These are phyloP conservation scores for Zingel zingel DNA, from an alignment of 2,113 vertebrate species.

Conservation along the genomic window DNA sequence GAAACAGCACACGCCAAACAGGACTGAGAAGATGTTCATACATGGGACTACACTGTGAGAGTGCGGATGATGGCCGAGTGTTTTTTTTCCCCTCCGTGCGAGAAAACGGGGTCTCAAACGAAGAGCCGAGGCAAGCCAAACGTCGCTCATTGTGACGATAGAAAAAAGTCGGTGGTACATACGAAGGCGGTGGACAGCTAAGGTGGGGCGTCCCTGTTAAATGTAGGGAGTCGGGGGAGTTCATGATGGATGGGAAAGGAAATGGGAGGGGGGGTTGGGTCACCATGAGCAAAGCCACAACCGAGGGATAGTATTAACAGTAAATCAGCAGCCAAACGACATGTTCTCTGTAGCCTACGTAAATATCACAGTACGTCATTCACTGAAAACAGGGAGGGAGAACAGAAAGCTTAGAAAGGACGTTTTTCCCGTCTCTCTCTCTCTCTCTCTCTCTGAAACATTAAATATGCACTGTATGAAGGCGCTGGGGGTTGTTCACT, in stretches of 20 bases:
- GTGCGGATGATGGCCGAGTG: conserved; percentile 55
- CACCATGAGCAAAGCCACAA: conserved; percentile 81
- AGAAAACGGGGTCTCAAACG: conserved; percentile 43
- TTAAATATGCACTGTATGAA: conserved; percentile 74
- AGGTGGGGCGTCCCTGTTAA: conserved; percentile 51
- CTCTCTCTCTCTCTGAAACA: conserved; percentile 57
- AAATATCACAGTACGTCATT: conserved; percentile 82
- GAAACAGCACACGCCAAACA: conserved; percentile 66
- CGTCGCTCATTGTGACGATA: conserved; percentile 40
- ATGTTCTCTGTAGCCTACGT: conserved; percentile 78
- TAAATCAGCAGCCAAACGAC: conserved; percentile 79
- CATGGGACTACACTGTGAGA: conserved; percentile 59
- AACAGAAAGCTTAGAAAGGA: conserved; percentile 58
- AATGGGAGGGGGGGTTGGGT: conserved; percentile 25
- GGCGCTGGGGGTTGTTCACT: conserved; percentile 74
- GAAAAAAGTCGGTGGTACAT: conserved; percentile 51
- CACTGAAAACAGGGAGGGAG: conserved; percentile 79
- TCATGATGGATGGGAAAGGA: conserved; percentile 23
- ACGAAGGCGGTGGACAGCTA: conserved; percentile 48
- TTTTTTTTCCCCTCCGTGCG: conserved; percentile 23
- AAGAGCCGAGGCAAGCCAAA: conserved; percentile 49
- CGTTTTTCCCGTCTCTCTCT: conserved; percentile 37
- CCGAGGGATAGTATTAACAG: conserved; percentile 80
- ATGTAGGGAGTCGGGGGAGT: conserved; percentile 29
- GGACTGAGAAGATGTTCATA: conserved; percentile 64